Evolutionary conservation across 2,888 invertebrate genomes (phyloP).

Genomic region (Xanthostigma xanthostigma): DNA sequence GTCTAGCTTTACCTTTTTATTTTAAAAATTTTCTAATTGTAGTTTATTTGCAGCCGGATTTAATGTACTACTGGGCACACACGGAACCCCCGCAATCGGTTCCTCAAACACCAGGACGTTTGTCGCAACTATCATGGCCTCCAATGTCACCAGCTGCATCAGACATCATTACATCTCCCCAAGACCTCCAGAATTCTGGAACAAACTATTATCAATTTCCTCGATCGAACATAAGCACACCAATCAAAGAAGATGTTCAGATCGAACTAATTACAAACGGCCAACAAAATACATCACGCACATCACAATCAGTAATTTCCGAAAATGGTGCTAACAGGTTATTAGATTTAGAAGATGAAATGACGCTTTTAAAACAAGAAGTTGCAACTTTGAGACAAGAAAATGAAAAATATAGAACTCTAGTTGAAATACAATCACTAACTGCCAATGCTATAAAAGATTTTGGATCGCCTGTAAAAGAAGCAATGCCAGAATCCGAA

Average conservation of each 20-base stretch:
- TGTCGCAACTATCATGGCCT: conserved; percentile 61
- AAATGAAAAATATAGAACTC: conserved; percentile 40
- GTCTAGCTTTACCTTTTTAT: too few relatives aligned
- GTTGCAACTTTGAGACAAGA: conserved; percentile 38
- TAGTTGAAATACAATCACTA: conserved; percentile 38
- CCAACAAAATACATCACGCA: conserved; percentile 5
- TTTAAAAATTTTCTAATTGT: not conserved
- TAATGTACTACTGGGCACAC: conserved; percentile 86
- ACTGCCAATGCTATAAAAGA: conserved; percentile 37
- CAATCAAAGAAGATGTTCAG: conserved; percentile 6
- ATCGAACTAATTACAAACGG: not conserved
- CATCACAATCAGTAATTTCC: conserved; percentile 1
- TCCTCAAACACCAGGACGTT: conserved; percentile 56
- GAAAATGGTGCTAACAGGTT: conserved; percentile 15
- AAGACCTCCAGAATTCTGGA: not conserved
- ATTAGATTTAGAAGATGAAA: conserved; percentile 25
- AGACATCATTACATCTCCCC: not conserved
- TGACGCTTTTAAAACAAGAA: conserved; percentile 27
- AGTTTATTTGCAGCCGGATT: conserved; percentile 51
- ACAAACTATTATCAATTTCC: not conserved
- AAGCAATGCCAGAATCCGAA: conserved; percentile 10
- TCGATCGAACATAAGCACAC: conserved; percentile 8
- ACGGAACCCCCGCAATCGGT: conserved; percentile 52
- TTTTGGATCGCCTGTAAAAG: conserved; percentile 30
- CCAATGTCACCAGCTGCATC: conserved; percentile 29